Evolutionary conservation across 2,888 invertebrate species (phyloP).

Genomic region (Lottia gigantea): DNA sequence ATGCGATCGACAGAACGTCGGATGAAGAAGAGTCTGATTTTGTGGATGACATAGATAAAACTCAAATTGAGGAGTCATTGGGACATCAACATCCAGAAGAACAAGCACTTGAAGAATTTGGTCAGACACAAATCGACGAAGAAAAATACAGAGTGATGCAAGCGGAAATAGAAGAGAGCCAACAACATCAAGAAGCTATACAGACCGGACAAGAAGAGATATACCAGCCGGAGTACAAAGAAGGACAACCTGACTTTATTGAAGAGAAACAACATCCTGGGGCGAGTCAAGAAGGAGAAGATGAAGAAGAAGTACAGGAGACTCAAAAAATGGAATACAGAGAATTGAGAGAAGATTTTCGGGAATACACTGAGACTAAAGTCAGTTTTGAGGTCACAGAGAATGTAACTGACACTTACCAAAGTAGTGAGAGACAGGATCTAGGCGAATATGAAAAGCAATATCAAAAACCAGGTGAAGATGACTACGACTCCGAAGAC

Average conservation of each 20-base stretch:
- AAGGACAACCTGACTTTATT: background rate
- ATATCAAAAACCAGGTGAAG: background rate
- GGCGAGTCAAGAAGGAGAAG: background rate
- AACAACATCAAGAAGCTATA: constrained; percentile 13
- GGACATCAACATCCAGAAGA: background rate
- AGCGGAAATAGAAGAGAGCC: constrained; percentile 7
- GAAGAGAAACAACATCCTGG: background rate
- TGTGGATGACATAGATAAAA: no score
- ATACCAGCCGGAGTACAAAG: background rate
- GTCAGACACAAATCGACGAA: constrained; percentile 19
- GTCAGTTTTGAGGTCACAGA: constrained; percentile 26
- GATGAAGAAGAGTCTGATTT: constrained; percentile 6
- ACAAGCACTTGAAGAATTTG: background rate
- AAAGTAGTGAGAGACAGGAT: background rate
- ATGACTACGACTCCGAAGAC: constrained; percentile 33
- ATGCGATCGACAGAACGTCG: constrained; percentile 1
- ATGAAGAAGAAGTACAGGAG: constrained; percentile 7
- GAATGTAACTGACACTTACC: background rate
- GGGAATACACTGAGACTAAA: background rate
- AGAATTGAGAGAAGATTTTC: constrained; percentile 11
- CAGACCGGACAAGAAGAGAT: background rate
- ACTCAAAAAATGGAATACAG: constrained; percentile 13
- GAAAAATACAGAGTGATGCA: constrained; percentile 12
- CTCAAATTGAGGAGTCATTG: no score
- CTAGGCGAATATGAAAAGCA: background rate